Conservation (phyloP, 2,113 vertebrate species). For the Ornithorhynchus anatinus region DNA sequence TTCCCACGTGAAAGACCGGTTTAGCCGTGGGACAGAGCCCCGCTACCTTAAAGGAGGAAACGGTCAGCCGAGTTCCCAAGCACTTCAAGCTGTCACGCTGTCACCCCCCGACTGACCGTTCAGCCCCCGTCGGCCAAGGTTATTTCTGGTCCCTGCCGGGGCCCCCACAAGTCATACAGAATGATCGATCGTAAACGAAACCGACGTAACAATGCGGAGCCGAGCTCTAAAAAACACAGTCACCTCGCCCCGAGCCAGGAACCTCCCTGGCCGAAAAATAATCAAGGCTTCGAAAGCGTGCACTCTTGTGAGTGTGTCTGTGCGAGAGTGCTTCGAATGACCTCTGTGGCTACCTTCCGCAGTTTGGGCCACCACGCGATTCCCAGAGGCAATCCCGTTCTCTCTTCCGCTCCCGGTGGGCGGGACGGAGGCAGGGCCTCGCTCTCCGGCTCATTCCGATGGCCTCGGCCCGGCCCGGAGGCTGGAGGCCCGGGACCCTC, state of each 20-base stretch:
- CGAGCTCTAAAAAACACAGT: slow-evolving; percentile 70
- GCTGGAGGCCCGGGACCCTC: too few species aligned
- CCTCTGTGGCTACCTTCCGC: slow-evolving; percentile 55
- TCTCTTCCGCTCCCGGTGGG: slow-evolving; percentile 49
- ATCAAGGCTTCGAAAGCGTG: too few species aligned
- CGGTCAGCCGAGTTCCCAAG: slow-evolving; percentile 87
- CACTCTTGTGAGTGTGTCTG: too few species aligned
- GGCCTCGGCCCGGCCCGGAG: too few species aligned
- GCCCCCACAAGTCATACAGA: slow-evolving; percentile 56
- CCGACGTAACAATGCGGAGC: slow-evolving; percentile 68
- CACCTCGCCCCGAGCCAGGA: slow-evolving; percentile 64
- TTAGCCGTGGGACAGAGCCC: slow-evolving; percentile 76
- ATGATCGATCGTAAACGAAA: slow-evolving; percentile 70
- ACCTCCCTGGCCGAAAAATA: too few species aligned
- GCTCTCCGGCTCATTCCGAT: too few species aligned
- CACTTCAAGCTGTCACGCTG: slow-evolving; percentile 71
- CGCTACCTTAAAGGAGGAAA: slow-evolving; percentile 78
- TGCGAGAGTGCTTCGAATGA: slow-evolving; percentile 37
- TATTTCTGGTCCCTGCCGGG: slow-evolving; percentile 68
- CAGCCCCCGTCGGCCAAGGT: slow-evolving; percentile 43
- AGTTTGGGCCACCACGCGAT: slow-evolving; percentile 56
- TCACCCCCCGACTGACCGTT: slow-evolving; percentile 64
- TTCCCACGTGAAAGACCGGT: slow-evolving; percentile 98
- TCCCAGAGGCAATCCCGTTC: slow-evolving; percentile 53
- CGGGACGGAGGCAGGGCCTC: too few species aligned